Evolutionary conservation across 2,888 invertebrate species (phyloP).

Genomic region (Thymelicus sylvestris): DNA sequence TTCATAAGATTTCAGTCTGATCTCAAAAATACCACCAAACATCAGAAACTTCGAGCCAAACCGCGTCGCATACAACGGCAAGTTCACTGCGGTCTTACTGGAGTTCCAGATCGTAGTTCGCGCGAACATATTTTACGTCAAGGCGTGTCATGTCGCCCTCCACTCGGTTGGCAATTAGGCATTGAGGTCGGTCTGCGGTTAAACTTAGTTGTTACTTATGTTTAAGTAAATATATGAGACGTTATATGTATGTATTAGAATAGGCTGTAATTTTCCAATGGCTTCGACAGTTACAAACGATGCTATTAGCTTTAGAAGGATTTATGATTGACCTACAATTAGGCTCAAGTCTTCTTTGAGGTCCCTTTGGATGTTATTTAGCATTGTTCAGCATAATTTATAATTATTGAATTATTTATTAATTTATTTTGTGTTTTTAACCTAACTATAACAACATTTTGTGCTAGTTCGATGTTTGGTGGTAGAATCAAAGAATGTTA

Average conservation of each 20-base stretch:
- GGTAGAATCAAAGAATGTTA: too few relatives aligned
- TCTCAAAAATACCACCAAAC: slow-evolving; percentile 4
- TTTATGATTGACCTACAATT: too few relatives aligned
- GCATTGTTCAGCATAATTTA: too few relatives aligned
- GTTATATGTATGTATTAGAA: too few relatives aligned
- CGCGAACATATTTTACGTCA: slow-evolving; percentile 32
- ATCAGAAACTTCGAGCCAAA: slow-evolving; percentile 28
- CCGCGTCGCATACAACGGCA: slow-evolving; percentile 10
- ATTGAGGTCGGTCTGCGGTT: slow-evolving; percentile 24
- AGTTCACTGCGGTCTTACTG: slow-evolving; percentile 18
- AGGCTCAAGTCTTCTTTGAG: too few relatives aligned
- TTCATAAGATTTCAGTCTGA: background rate
- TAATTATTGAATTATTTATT: too few relatives aligned
- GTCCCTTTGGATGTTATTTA: too few relatives aligned
- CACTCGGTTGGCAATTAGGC: slow-evolving; percentile 28
- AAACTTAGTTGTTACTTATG: slow-evolving; percentile 11
- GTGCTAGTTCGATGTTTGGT: too few relatives aligned
- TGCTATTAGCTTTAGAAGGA: too few relatives aligned
- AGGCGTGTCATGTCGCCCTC: slow-evolving; percentile 21
- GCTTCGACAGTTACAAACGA: background rate
- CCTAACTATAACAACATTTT: too few relatives aligned
- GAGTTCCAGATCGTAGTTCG: slow-evolving; percentile 21
- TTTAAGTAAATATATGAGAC: background rate
- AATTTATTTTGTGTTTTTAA: too few relatives aligned
- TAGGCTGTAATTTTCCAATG: background rate